Evolutionary conservation across 2,888 invertebrate genomes (phyloP), one percentile per base, ranked within the genome.

Genomic region (Phasia obesa): DNA sequence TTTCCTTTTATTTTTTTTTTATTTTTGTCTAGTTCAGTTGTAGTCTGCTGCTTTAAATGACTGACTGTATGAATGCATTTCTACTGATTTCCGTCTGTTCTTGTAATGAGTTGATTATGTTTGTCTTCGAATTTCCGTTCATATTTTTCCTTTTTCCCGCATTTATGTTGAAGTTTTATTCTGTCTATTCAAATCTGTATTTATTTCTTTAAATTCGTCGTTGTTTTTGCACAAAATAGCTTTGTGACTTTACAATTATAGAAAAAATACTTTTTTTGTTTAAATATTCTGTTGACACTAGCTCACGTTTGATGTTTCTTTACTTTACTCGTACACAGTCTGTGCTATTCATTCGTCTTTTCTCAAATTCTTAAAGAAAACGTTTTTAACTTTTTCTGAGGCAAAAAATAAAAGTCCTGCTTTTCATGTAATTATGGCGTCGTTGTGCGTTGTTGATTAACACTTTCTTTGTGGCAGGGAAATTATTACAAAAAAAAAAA

Each of bases 61-160:
- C 25, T 55, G 55, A 55, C 35, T 67, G 19, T 67, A 47, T 25
- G 74, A 83, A 79, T 74, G 83, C 65, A 82, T 62, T 74, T 77
- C 65, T 71, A 38, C 44, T 77, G 83, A 84, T 84, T 84, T 86
- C 81, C 84, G 85, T 82, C 84, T 85, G 84, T 80, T 85, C 76
- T 77, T 85, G 86, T 86, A 86, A 86, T 86, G 86, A 86, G 86
- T 86, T 86, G 86, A 86, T 86, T 86, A 85, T 86, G 85, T 85
- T 86, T 85, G 86, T 85, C 81, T 85, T 85, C 86, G 84, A 74
- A 81, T 85, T 78, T 79, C 77, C 77, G 59, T 75, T 83, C 57
- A 75, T 65, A 65, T 65, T 75, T 71, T 62, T 47, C 17, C n/a
- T 60, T 71, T 7, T 57, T 60, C 9, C 25, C 15, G 23, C 13